Percentiles rank a stretch among this genome's conserved stretches.
Evolutionary conservation across 2,797 vertebrate genomes (phyloP).

Genomic region (Streptopelia turtur): DNA sequence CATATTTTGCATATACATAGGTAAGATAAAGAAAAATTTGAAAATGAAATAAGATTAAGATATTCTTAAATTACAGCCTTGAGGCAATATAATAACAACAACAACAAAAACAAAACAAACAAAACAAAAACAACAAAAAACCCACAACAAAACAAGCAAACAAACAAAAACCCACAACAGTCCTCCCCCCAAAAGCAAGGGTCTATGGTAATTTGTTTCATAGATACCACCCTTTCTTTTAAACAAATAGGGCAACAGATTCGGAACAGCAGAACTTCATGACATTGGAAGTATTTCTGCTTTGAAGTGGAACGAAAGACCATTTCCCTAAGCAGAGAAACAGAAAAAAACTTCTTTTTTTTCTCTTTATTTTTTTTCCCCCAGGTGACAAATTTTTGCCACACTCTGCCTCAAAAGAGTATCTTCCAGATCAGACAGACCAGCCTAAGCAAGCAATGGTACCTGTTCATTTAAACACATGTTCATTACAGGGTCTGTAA

Average conservation of each 20-base stretch:
- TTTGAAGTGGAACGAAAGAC: not conserved
- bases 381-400: not conserved
- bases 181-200: not conserved
- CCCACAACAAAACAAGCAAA: fast-evolving
- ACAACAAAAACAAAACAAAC: not conserved
- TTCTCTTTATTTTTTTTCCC: not conserved
- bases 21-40: not conserved
- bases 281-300: not conserved
- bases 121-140: not conserved
- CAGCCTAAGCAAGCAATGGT: not conserved
- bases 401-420: not conserved
- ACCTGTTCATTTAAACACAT: not conserved
- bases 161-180: too few species aligned
- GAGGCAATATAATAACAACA: not conserved
- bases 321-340: not conserved
- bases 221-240: not conserved
- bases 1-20: fast-evolving
- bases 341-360: not conserved
- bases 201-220: not conserved
- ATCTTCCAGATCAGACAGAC: not conserved
- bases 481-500: not conserved
- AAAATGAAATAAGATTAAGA: not conserved
- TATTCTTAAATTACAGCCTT: not conserved
- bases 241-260: not conserved
- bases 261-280: not conserved